phyloP scores from a whole-genome alignment of 2,797 vertebrate species.

The Sus cebifrons region DNA sequence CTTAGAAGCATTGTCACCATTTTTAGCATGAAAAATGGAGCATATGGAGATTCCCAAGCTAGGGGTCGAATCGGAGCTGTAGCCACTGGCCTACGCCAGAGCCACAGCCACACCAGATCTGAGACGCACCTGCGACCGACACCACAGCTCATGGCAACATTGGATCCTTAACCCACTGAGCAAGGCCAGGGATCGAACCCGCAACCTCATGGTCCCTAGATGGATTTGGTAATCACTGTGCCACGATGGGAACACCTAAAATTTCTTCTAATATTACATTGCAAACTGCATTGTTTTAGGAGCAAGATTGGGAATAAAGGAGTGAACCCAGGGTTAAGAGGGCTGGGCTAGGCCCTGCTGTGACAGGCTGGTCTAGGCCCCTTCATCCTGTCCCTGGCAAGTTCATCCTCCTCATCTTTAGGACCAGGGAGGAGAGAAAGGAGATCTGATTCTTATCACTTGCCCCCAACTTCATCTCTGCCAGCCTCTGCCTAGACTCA shows the following conservation, averaged over 20 bases:
- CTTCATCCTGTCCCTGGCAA: conserved; percentile 11
- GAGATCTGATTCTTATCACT: not conserved
- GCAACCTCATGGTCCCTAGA: no score
- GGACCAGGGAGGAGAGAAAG: not conserved
- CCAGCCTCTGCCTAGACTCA: not conserved
- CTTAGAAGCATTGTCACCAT: not conserved
- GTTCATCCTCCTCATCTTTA: not conserved
- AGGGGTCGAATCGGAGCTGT: no score
- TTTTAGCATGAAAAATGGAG: not conserved
- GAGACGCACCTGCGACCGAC: no score
- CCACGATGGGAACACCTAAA: not conserved
- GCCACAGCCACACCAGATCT: no score
- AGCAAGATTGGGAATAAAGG: conserved; percentile 24
- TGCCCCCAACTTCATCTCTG: not conserved
- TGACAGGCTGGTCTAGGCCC: not conserved
- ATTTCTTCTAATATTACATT: conserved; percentile 1
- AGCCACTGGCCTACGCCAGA: no score
- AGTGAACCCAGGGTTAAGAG: not conserved
- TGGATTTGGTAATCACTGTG: no score
- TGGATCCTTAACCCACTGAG: no score
- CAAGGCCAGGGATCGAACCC: no score
- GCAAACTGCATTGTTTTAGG: not conserved
- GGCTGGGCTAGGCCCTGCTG: not conserved
- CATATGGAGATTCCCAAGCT: no score
- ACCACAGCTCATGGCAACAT: no score